Evolutionary conservation across 2,113 vertebrate species (phyloP).

Genomic region (Phyllopteryx taeniolatus): DNA sequence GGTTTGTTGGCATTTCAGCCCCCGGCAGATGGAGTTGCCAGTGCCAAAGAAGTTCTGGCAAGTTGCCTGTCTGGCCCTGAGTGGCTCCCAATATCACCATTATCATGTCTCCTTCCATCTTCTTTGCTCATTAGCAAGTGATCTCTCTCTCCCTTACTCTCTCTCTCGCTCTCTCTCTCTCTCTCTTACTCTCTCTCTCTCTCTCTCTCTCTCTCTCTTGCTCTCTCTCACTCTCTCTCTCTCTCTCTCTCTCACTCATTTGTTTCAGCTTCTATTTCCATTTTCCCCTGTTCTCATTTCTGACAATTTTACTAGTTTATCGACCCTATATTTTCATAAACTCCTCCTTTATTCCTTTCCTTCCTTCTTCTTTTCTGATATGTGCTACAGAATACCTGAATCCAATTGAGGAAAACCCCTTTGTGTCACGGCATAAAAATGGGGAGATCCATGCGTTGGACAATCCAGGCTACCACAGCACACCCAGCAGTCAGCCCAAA

Average conservation of each 20-base stretch:
- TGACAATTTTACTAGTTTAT: slow-evolving; percentile 8
- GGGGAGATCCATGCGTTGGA: slow-evolving; percentile 90
- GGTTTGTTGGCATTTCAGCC: slow-evolving; percentile 58
- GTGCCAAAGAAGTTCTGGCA: slow-evolving; percentile 62
- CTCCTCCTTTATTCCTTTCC: slow-evolving; percentile 6
- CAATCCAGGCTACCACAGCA: slow-evolving; percentile 89
- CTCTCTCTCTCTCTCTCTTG: slow-evolving; percentile 6
- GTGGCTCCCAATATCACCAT: slow-evolving; percentile 48
- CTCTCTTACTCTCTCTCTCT: slow-evolving; percentile 9
- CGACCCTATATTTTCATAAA: slow-evolving; percentile 13
- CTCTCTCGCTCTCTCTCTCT: slow-evolving; percentile 7
- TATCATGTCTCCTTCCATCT: slow-evolving; percentile 49
- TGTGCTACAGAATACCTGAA: slow-evolving; percentile 83
- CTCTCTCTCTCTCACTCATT: background rate
- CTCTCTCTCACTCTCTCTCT: slow-evolving; percentile 9
- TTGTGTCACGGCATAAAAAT: slow-evolving; percentile 88
- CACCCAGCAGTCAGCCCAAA: slow-evolving; percentile 80
- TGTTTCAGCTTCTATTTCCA: background rate
- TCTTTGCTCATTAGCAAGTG: slow-evolving; percentile 44
- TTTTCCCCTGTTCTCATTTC: slow-evolving; percentile 10
- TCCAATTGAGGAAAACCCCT: slow-evolving; percentile 95
- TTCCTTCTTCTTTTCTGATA: slow-evolving; percentile 14
- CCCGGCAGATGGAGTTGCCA: slow-evolving; percentile 50
- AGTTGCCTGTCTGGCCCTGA: slow-evolving; percentile 41
- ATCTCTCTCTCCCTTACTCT: slow-evolving; percentile 23